A percentile compares a stretch with the other conserved stretches of the same genome.
Conservation (phyloP, 2,797 vertebrate genomes). For the Harpagifer antarcticus region DNA sequence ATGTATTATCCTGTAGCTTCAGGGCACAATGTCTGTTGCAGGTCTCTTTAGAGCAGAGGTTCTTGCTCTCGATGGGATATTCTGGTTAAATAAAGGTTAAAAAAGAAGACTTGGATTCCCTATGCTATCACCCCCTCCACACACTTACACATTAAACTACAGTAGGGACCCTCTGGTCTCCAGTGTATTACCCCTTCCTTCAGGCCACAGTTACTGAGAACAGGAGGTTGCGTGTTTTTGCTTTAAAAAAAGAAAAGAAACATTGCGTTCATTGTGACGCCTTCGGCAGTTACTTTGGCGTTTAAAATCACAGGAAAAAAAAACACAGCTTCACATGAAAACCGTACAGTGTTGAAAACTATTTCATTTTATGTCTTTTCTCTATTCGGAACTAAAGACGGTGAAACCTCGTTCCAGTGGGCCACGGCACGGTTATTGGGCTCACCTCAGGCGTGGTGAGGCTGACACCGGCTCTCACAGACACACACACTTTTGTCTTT, state of each 20-base stretch:
- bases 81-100: slow-evolving; percentile 79
- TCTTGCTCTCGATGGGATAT: slow-evolving; percentile 71
- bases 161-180: slow-evolving; percentile 75
- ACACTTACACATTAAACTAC: slow-evolving; percentile 61
- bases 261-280: slow-evolving; percentile 39
- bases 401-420: slow-evolving; percentile 70
- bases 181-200: slow-evolving; percentile 74
- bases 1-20: slow-evolving; percentile 67
- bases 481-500: slow-evolving; percentile 54
- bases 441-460: slow-evolving; percentile 78
- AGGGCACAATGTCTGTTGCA: slow-evolving; percentile 71
- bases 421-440: slow-evolving; percentile 75
- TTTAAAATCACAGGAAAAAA: slow-evolving; percentile 17
- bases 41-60: slow-evolving; percentile 60
- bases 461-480: slow-evolving; percentile 45
- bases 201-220: slow-evolving; percentile 67
- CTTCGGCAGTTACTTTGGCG: slow-evolving; percentile 7
- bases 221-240: slow-evolving; percentile 31
- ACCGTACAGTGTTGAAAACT: slow-evolving; percentile 8
- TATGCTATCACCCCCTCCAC: slow-evolving; percentile 5
- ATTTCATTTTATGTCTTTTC: slow-evolving; percentile 59
- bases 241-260: slow-evolving; percentile 4
- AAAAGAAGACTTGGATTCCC: slow-evolving; percentile 65
- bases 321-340: slow-evolving; percentile 17
- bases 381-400: slow-evolving; percentile 69